Percentiles rank a stretch among this genome's conserved stretches.
Evolutionary conservation across 2,113 vertebrate genomes (phyloP).

Genomic region (Abramis brama): DNA sequence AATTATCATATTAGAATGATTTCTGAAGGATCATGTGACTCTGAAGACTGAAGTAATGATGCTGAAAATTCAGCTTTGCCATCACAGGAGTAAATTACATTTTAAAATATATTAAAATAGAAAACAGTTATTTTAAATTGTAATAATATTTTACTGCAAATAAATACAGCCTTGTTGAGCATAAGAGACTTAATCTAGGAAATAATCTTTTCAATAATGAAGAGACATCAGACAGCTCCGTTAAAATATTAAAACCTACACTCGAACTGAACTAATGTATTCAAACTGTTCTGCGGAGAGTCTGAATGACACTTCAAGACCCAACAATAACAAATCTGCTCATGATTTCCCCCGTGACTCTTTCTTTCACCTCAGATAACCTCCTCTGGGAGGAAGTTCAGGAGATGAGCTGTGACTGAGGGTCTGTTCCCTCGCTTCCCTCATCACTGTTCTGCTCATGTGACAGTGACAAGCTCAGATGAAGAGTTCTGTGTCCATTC

Average conservation of each 20-base stretch:
- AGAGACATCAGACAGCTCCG: background rate
- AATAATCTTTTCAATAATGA: background rate
- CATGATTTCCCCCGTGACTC: constrained; percentile 11
- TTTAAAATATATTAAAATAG: background rate
- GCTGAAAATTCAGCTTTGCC: too few species aligned
- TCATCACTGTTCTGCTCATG: constrained; percentile 28
- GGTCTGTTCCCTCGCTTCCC: constrained; percentile 17
- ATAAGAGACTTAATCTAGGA: too few species aligned
- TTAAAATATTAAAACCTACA: background rate
- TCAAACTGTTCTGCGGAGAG: background rate
- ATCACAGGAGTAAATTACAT: too few species aligned
- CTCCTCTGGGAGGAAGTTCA: constrained; percentile 12
- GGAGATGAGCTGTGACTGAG: constrained; percentile 23
- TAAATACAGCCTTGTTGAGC: too few species aligned
- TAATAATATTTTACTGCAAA: too few species aligned
- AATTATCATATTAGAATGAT: background rate
- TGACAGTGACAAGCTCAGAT: constrained; percentile 65
- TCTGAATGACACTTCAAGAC: background rate
- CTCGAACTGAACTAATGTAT: background rate
- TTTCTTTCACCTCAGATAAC: constrained; percentile 36
- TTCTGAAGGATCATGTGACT: background rate
- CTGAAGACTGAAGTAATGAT: background rate
- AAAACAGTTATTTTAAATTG: background rate
- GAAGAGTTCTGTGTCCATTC: constrained; percentile 61
- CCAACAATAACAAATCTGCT: constrained; percentile 23